Percentiles rank a stretch among this genome's conserved stretches.
These are phyloP conservation scores for Gallinago media DNA, from an alignment of 2,113 vertebrate species.

Conservation along the genomic window DNA sequence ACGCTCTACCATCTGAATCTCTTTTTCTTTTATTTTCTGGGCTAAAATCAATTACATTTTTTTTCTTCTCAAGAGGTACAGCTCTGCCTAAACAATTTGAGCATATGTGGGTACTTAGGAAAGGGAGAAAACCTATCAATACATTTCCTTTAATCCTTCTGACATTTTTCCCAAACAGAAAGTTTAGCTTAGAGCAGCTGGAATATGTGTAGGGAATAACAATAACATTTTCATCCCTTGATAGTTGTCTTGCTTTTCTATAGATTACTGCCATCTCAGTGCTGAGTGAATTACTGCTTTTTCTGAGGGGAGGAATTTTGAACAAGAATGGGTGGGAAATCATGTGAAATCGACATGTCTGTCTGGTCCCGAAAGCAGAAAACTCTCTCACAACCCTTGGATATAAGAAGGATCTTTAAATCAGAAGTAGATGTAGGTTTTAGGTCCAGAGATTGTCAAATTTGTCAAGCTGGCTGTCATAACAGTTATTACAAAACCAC, in stretches of 20 bases:
- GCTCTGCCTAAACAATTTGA: not conserved
- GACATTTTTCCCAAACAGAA: not conserved
- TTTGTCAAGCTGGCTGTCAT: not conserved
- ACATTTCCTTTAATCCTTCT: not conserved
- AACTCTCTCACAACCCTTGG: not conserved
- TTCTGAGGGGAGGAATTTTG: not conserved
- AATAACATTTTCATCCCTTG: not conserved
- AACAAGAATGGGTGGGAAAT: not conserved
- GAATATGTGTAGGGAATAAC: not conserved
- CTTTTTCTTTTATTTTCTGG: not conserved
- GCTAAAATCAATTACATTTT: not conserved
- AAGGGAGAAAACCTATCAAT: not conserved
- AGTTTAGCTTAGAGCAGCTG: not conserved
- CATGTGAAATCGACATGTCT: not conserved
- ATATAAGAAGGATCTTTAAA: not conserved
- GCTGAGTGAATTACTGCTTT: not conserved
- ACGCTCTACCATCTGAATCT: not conserved
- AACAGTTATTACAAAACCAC: not conserved
- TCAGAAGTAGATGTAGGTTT: not conserved
- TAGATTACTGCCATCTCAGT: not conserved
- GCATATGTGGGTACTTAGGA: not conserved
- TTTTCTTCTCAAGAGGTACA: rapidly evolving
- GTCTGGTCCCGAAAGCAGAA: not conserved
- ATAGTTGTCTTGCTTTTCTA: not conserved
- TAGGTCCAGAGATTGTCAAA: not conserved